Conservation (phyloP, 2,888 invertebrate species). For the Cistogaster globosa region DNA sequence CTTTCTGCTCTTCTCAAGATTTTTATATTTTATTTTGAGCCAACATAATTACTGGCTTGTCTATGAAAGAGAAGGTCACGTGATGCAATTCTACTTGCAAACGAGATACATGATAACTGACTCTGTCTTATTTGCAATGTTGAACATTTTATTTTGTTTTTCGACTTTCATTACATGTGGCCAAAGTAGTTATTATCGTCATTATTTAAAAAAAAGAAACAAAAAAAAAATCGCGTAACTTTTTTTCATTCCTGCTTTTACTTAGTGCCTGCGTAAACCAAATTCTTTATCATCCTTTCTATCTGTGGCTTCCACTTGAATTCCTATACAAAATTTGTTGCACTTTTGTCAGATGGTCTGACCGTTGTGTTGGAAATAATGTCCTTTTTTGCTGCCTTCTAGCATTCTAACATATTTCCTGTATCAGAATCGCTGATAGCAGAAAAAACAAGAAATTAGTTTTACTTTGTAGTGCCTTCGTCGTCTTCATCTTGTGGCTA, state of each 20-base stretch:
- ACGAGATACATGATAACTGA: slow-evolving; percentile 56
- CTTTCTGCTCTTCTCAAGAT: slow-evolving; percentile 35
- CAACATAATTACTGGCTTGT: slow-evolving; percentile 68
- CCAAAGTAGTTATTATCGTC: slow-evolving; percentile 40
- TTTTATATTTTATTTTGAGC: slow-evolving; percentile 28
- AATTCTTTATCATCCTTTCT: slow-evolving; percentile 16
- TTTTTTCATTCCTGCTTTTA: slow-evolving; percentile 23
- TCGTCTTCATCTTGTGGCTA: slow-evolving; percentile 18
- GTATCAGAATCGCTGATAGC: slow-evolving; percentile 29
- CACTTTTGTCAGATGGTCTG: slow-evolving; percentile 7
- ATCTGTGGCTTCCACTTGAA: slow-evolving; percentile 61
- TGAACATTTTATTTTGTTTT: slow-evolving; percentile 13
- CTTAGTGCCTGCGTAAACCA: slow-evolving; percentile 34
- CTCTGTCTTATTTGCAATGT: slow-evolving; percentile 14
- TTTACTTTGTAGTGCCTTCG: slow-evolving; percentile 41
- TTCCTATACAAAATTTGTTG: slow-evolving; percentile 43
- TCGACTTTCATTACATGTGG: slow-evolving; percentile 20
- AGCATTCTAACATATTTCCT: slow-evolving; percentile 54
- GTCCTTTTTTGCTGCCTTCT: slow-evolving; percentile 10
- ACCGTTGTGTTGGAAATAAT: background rate
- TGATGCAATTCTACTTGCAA: slow-evolving; percentile 59
- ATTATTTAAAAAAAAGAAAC: slow-evolving; percentile 27
- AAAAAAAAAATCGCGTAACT: slow-evolving; percentile 38
- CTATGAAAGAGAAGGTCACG: slow-evolving; percentile 68
- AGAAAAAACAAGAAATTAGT: slow-evolving; percentile 15